Evolutionary conservation across 2,888 invertebrate genomes (phyloP), one percentile per base, ranked within the genome.

Genomic region (Tridacna crocea): DNA sequence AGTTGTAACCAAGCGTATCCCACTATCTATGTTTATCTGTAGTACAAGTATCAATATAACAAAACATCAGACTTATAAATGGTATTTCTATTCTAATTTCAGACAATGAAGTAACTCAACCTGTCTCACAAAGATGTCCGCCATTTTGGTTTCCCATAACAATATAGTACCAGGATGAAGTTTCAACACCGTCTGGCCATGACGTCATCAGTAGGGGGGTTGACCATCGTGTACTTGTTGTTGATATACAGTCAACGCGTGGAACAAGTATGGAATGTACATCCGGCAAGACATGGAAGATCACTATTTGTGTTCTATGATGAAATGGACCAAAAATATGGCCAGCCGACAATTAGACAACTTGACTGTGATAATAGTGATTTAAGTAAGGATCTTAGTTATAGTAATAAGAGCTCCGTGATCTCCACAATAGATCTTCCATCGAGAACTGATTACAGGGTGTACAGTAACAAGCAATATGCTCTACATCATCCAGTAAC

Each of bases 181-280:
- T 92, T 91, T 87, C 90, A 89, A 75, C 90, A 90, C 76, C 90
- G 91, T 19, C 82, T 90, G 55, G 83, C 88, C 47, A 89, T 90
- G 77, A 78, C 90, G 72, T 88, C 88, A 26, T 84, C 87, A 51
- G 81, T 82, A 61, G 83, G 85, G 27, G 78, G 88, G 63, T 84
- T 89, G 19, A 80, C 88, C 26, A 82, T 90, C 27, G 80, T 89
- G 55, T 88, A 85, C 70, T 80, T 90, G 55, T 83, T 90, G 47
- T 85, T 90, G 58, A 76, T 85, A 66, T 83, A 80, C 84, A 84
- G 79, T 63, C 87, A 84, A 47, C 84, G 84, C 6, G 80, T 83
- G 46, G 79, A 81, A 58, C 87, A 87, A 61, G 81, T 79, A 24
- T 83, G 83, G 74, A 82, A 82, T 22, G 77, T 78, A 2, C 78